Conservation (phyloP, 2,797 vertebrate genomes). For the Phataginus tricuspis region DNA sequence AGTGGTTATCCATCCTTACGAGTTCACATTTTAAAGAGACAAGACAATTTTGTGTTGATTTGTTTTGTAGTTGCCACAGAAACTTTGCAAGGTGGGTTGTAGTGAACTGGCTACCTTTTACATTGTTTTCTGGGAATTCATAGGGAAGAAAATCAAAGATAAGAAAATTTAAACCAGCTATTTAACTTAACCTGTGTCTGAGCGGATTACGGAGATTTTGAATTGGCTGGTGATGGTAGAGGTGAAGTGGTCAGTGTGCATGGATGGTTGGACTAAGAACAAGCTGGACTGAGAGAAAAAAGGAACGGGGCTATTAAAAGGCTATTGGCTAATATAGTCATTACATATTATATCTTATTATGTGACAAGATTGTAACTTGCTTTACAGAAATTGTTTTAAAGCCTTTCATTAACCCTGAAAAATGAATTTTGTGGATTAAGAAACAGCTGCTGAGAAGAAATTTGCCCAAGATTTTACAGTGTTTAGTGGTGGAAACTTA, state of each 20-base stretch:
- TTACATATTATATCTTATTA: background rate
- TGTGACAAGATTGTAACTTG: background rate
- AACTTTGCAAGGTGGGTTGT: background rate
- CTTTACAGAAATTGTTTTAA: background rate
- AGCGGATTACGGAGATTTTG: background rate
- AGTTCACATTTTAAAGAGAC: background rate
- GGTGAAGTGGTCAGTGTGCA: background rate
- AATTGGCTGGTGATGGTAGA: background rate
- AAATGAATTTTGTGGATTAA: constrained; percentile 15
- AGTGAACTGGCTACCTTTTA: background rate
- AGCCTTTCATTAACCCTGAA: background rate
- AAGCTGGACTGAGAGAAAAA: background rate
- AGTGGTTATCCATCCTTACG: background rate
- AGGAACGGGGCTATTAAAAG: background rate
- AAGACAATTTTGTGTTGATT: background rate
- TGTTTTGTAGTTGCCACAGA: background rate
- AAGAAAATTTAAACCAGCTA: background rate
- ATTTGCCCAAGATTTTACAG: background rate
- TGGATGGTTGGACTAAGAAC: no score
- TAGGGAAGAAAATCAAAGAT: background rate
- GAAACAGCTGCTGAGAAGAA: background rate
- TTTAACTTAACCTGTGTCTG: background rate
- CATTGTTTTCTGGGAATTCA: background rate
- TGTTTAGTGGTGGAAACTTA: background rate
- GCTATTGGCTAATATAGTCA: background rate